Conservation (phyloP, 92 coral and sea anemone species). For the Epizoanthus scotinus region DNA sequence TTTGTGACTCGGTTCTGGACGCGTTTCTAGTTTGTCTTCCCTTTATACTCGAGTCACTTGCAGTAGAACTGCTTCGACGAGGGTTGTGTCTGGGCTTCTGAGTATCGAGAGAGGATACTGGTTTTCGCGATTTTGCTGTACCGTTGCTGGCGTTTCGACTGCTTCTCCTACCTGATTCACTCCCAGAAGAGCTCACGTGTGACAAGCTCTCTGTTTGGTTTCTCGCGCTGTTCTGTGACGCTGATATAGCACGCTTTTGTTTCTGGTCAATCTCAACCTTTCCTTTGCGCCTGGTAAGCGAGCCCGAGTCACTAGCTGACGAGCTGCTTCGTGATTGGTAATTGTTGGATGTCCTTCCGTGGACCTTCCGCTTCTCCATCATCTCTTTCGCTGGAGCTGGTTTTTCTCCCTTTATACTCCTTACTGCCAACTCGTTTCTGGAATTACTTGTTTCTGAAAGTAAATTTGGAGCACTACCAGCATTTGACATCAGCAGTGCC, state of each 20-base stretch:
- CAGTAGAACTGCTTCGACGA: slow-evolving; percentile 26
- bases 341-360: neutral
- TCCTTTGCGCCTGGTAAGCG: neutral
- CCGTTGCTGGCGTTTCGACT: neutral
- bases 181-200: neutral
- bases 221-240: neutral
- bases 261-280: neutral
- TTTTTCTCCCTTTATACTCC: neutral
- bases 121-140: neutral
- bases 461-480: slow-evolving; percentile 28
- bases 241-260: neutral
- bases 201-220: neutral
- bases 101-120: neutral
- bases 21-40: neutral
- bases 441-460: neutral
- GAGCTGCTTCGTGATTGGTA: slow-evolving; percentile 4
- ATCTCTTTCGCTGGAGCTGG: neutral
- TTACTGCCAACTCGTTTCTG: no score
- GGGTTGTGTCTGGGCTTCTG: neutral
- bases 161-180: neutral
- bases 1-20: neutral
- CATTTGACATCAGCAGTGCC: neutral
- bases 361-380: neutral
- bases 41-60: slow-evolving; percentile 35
- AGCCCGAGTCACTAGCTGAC: slow-evolving; percentile 19